phyloP scores from a whole-genome alignment of 2,888 invertebrate species.

The Hermaeophaga mercurialis region DNA sequence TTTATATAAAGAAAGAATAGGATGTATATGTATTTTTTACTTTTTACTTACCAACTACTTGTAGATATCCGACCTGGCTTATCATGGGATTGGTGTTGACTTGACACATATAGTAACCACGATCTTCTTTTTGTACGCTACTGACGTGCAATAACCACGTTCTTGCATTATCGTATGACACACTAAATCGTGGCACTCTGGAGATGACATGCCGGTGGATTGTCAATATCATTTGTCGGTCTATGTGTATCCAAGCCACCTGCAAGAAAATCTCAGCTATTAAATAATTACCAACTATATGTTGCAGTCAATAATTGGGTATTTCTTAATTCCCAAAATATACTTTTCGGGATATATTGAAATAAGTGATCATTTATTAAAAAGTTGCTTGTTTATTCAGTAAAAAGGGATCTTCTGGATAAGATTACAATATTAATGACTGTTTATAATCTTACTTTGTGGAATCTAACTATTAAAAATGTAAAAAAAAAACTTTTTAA shows the following conservation, averaged over 20 bases:
- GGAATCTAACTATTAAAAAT: too few species aligned
- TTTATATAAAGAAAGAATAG: neutral
- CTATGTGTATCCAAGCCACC: conserved; percentile 96
- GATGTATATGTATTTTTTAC: too few species aligned
- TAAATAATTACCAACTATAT: neutral
- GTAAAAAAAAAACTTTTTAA: too few species aligned
- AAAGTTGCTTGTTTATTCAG: too few species aligned
- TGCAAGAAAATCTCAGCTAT: conserved; percentile 52
- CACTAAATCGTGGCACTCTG: conserved; percentile 86
- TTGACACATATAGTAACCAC: conserved; percentile 91
- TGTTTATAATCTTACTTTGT: too few species aligned
- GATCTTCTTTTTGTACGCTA: conserved; percentile 88
- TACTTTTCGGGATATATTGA: too few species aligned
- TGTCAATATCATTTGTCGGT: conserved; percentile 91
- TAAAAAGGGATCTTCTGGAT: too few species aligned
- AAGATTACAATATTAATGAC: too few species aligned
- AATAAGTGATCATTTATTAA: too few species aligned
- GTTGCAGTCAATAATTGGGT: too few species aligned
- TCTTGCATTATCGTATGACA: conserved; percentile 89
- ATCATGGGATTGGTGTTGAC: conserved; percentile 93
- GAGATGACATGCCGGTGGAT: conserved; percentile 92
- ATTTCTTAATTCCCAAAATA: too few species aligned
- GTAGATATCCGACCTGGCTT: conserved; percentile 90
- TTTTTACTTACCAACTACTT: conserved; percentile 87
- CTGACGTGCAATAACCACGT: conserved; percentile 91